phyloP scores from a whole-genome alignment of 92 coral and sea anemone species.

The Phymanthus crucifer region DNA sequence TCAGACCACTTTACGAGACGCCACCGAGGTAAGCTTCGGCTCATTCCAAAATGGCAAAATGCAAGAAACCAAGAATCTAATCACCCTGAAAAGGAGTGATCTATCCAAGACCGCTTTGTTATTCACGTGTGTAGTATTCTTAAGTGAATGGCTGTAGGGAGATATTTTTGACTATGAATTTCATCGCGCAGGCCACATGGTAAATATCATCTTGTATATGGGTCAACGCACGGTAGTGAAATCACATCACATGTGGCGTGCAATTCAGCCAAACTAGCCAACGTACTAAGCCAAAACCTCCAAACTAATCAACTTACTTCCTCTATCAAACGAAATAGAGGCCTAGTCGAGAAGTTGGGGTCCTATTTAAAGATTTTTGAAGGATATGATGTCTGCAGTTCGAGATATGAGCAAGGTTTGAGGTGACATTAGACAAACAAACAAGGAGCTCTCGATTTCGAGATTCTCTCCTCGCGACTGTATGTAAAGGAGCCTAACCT shows the following conservation, averaged over 20 bases:
- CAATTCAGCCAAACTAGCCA: slow-evolving; percentile 52
- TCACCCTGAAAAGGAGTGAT: neutral
- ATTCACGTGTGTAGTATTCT: neutral
- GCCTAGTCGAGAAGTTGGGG: neutral
- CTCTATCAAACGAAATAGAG: neutral
- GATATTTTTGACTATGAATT: slow-evolving; percentile 29
- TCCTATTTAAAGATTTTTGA: slow-evolving; percentile 7
- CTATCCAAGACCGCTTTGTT: neutral
- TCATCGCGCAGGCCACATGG: slow-evolving; percentile 64
- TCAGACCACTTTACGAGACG: neutral
- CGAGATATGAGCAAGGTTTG: slow-evolving; percentile 22
- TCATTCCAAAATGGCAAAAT: neutral
- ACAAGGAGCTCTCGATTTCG: slow-evolving; percentile 25
- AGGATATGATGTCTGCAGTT: slow-evolving; percentile 29
- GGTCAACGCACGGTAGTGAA: slow-evolving; percentile 37
- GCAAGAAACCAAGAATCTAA: neutral
- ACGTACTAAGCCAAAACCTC: slow-evolving; percentile 35
- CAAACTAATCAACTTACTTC: neutral
- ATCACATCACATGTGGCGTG: slow-evolving; percentile 74
- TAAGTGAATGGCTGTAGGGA: neutral
- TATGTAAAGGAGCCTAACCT: slow-evolving; percentile 14
- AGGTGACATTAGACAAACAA: slow-evolving; percentile 54
- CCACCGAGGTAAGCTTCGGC: neutral
- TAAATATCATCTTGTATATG: slow-evolving; percentile 55
- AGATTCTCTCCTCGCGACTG: neutral